phyloP scores from a whole-genome alignment of 64 coral and sea anemone genomes.

The Montipora foliosa region DNA sequence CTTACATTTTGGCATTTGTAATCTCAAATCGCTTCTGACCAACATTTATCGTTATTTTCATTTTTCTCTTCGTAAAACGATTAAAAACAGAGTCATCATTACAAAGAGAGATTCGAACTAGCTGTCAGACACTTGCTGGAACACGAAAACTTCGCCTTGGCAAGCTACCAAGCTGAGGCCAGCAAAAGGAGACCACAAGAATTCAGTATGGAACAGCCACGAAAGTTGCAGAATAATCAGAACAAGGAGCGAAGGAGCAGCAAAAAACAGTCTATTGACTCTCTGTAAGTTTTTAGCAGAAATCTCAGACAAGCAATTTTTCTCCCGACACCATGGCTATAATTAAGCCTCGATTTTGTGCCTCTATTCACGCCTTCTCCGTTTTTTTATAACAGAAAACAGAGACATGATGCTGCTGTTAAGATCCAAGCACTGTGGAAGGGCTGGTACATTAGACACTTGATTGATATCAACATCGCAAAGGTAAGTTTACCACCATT shows the following conservation, averaged over 20 bases:
- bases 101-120: slow-evolving; percentile 64
- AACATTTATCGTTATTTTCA: not conserved
- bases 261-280: not conserved
- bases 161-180: not conserved
- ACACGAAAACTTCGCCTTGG: slow-evolving; percentile 68
- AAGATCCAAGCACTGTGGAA: slow-evolving; percentile 86
- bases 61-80: not conserved
- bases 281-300: not conserved
- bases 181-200: not conserved
- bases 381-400: not conserved
- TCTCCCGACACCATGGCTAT: too few relatives aligned
- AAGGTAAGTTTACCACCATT: slow-evolving; percentile 24
- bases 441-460: slow-evolving; percentile 88
- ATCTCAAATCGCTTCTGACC: not conserved
- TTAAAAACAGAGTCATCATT: slow-evolving; percentile 64
- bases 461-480: slow-evolving; percentile 76
- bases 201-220: not conserved
- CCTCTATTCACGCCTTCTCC: not conserved
- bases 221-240: not conserved
- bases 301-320: not conserved
- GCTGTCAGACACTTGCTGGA: slow-evolving; percentile 72
- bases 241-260: not conserved
- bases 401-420: slow-evolving; percentile 59
- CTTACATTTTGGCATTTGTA: not conserved
- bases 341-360: not conserved